Evolutionary conservation across 1,140 invertebrate species (phyloP).

Genomic region (Rhyzopertha dominica): DNA sequence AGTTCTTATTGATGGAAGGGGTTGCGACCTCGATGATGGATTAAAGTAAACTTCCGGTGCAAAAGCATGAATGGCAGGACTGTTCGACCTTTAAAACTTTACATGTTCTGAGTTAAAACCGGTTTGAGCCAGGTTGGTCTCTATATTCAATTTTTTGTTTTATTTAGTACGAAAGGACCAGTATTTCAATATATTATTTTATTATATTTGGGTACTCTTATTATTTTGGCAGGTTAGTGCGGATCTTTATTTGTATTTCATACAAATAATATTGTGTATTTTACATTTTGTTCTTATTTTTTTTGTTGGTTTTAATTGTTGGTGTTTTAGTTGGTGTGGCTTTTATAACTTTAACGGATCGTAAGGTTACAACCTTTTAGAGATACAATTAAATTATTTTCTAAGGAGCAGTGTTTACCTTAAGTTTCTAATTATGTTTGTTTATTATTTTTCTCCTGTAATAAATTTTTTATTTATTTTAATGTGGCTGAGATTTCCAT

Average conservation of each 20-base stretch:
- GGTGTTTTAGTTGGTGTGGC: constrained; percentile 54
- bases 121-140: constrained; percentile 71
- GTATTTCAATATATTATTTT: constrained; percentile 33
- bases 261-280: constrained; percentile 50
- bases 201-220: constrained; percentile 42
- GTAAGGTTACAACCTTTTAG: no score
- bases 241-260: constrained; percentile 52
- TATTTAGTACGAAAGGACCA: constrained; percentile 65
- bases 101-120: constrained; percentile 76
- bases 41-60: constrained; percentile 60
- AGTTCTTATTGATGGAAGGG: constrained; percentile 60
- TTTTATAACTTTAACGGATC: constrained; percentile 62
- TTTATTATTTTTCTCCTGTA: constrained; percentile 55
- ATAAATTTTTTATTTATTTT: constrained; percentile 52
- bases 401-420: constrained; percentile 50
- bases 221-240: constrained; percentile 59
- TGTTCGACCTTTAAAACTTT: constrained; percentile 73
- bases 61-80: constrained; percentile 59
- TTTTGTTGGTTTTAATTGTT: constrained; percentile 16
- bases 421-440: constrained; percentile 49
- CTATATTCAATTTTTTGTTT: constrained; percentile 53
- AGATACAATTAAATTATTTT: no score
- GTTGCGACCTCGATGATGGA: constrained; percentile 78
- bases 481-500: constrained; percentile 51
- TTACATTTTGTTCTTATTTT: constrained; percentile 44